phyloP scores from a whole-genome alignment of 2,113 vertebrate species.

The Numida meleagris region DNA sequence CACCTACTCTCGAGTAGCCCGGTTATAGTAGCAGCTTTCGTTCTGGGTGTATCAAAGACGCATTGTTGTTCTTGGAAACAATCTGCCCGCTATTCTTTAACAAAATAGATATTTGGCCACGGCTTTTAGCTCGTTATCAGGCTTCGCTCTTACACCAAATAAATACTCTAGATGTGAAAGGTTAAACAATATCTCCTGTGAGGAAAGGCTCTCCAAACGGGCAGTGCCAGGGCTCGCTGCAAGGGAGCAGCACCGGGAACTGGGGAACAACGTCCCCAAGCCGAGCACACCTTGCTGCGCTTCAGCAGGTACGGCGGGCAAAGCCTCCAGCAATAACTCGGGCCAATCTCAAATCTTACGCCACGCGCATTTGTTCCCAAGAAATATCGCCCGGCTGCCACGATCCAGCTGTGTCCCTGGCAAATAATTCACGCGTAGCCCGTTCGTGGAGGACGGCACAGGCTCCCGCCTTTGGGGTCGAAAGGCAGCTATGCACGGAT shows the following conservation, averaged over 20 bases:
- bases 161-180: slow-evolving; percentile 62
- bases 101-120: slow-evolving; percentile 70
- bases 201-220: neutral
- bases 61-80: slow-evolving; percentile 70
- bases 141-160: slow-evolving; percentile 48
- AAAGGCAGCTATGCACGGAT: neutral
- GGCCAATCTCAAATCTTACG: slow-evolving; percentile 20
- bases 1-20: slow-evolving; percentile 53
- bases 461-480: slow-evolving; percentile 5
- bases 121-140: slow-evolving; percentile 64
- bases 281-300: neutral
- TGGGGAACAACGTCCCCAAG: neutral
- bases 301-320: slow-evolving; percentile 12
- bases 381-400: neutral
- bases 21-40: slow-evolving; percentile 63
- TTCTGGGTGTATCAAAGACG: slow-evolving; percentile 59
- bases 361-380: neutral
- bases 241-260: slow-evolving; percentile 6
- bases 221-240: neutral
- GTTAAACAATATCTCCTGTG: slow-evolving; percentile 21
- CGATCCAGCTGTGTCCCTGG: neutral
- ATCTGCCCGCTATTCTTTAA: slow-evolving; percentile 64
- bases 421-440: slow-evolving; percentile 22
- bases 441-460: slow-evolving; percentile 10
- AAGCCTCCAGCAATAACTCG: neutral